These are phyloP conservation scores for Therioaphis trifolii DNA, from an alignment of 2,888 invertebrate genomes.

Conservation along the genomic window DNA sequence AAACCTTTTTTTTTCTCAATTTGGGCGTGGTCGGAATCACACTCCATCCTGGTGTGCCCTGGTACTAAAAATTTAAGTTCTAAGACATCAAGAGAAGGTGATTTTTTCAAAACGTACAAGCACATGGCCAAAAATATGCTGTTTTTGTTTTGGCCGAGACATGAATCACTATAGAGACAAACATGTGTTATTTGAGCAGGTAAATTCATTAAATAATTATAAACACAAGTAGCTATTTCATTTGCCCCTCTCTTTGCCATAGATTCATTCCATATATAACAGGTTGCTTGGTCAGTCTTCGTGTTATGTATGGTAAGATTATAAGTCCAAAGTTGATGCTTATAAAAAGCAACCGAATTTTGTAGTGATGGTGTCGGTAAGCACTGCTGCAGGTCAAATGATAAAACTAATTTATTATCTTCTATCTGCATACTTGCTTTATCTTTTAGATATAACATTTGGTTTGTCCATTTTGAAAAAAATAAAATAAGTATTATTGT, in stretches of 20 bases:
- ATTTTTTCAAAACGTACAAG: background rate
- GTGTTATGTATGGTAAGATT: no score
- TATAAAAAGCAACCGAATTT: no score
- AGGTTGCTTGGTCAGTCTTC: conserved; percentile 11
- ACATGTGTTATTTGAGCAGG: no score
- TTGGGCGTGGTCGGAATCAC: background rate
- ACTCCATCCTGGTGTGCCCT: no score
- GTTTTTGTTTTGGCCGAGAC: conserved; percentile 9
- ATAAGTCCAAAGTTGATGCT: no score
- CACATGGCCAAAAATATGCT: conserved; percentile 12
- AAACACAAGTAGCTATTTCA: no score
- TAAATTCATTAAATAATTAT: no score
- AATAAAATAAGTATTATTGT: no score
- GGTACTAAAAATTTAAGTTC: conserved; percentile 7
- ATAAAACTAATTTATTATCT: conserved; percentile 10
- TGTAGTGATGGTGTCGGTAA: no score
- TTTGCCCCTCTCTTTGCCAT: conserved; percentile 10
- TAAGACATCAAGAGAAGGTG: background rate
- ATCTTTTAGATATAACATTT: no score
- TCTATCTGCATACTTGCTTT: background rate
- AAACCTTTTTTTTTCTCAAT: conserved; percentile 1
- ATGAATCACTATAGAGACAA: conserved; percentile 4
- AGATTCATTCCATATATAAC: conserved; percentile 8
- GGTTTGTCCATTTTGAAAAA: no score
- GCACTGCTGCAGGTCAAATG: no score